Percentiles rank a stretch among this genome's conserved stretches.
Evolutionary conservation across 2,113 vertebrate genomes (phyloP).

Genomic region (Acanthochromis polyacanthus): DNA sequence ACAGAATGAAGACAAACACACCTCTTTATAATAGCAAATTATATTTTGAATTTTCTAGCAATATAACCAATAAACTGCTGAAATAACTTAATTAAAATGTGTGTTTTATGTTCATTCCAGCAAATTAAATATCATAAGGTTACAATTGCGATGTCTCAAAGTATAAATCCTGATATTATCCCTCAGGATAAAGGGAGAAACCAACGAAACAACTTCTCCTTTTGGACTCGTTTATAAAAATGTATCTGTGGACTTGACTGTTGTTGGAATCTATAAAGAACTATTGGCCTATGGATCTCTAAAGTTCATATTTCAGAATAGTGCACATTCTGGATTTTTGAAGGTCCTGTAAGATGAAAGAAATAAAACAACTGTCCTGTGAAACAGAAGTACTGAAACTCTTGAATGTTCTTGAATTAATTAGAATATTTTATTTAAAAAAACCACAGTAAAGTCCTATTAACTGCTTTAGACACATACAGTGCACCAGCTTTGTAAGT

Average conservation of each 20-base stretch:
- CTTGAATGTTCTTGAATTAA: background rate
- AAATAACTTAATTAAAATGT: background rate
- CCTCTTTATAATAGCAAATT: too few relatives aligned
- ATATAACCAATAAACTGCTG: background rate
- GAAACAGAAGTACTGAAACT: too few relatives aligned
- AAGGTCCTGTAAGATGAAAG: slow-evolving; percentile 18
- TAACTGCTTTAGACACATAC: background rate
- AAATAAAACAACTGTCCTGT: too few relatives aligned
- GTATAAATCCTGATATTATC: background rate
- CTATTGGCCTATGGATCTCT: background rate
- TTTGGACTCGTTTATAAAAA: background rate
- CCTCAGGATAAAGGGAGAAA: too few relatives aligned
- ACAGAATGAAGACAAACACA: too few relatives aligned
- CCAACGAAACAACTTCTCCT: too few relatives aligned
- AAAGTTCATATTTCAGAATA: slow-evolving; percentile 15
- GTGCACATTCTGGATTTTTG: slow-evolving; percentile 1
- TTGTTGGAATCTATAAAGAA: background rate
- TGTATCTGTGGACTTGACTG: background rate
- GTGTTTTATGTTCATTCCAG: background rate
- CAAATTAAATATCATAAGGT: background rate
- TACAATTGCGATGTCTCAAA: background rate
- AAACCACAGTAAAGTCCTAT: background rate
- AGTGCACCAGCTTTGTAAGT: background rate
- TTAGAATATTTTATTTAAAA: background rate
- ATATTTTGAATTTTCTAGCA: too few relatives aligned